These are phyloP conservation scores for Drosophila navojoa DNA, from an alignment of 1,140 invertebrate genomes.

Conservation along the genomic window DNA sequence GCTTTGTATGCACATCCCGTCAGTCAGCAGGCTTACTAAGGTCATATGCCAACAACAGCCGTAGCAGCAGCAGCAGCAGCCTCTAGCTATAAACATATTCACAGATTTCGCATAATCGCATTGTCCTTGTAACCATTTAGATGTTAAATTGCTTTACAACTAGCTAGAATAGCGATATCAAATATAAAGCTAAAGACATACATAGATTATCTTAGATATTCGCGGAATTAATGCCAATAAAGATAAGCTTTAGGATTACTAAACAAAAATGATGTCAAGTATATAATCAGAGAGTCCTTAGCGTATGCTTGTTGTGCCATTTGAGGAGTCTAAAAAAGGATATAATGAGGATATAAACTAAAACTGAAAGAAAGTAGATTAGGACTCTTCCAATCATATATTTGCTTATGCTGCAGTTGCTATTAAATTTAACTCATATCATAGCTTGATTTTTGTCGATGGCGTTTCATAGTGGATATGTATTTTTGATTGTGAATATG, in stretches of 20 bases:
- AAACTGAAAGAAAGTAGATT: too few relatives aligned
- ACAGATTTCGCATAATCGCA: slow-evolving; percentile 61
- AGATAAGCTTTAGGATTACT: background rate
- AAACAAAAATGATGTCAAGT: background rate
- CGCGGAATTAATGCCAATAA: background rate
- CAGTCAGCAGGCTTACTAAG: slow-evolving; percentile 52
- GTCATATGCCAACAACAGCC: slow-evolving; percentile 55
- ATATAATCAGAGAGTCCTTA: too few relatives aligned
- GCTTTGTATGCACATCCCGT: slow-evolving; percentile 62
- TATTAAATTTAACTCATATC: background rate
- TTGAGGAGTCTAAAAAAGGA: too few relatives aligned
- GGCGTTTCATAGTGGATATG: too few relatives aligned
- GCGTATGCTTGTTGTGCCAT: too few relatives aligned
- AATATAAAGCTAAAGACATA: background rate
- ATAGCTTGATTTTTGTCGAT: background rate
- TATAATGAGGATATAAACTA: too few relatives aligned
- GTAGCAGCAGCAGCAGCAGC: background rate
- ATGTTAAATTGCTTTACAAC: slow-evolving; percentile 45
- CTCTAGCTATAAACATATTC: slow-evolving; percentile 46
- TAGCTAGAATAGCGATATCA: slow-evolving; percentile 33
- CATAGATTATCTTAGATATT: background rate
- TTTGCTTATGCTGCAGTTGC: background rate
- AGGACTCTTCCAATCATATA: too few relatives aligned
- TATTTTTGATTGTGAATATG: slow-evolving; percentile 1
- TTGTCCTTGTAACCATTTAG: slow-evolving; percentile 75